Conservation (phyloP, 1,140 invertebrate genomes). For the Pseudomyrmex cubaensis region DNA sequence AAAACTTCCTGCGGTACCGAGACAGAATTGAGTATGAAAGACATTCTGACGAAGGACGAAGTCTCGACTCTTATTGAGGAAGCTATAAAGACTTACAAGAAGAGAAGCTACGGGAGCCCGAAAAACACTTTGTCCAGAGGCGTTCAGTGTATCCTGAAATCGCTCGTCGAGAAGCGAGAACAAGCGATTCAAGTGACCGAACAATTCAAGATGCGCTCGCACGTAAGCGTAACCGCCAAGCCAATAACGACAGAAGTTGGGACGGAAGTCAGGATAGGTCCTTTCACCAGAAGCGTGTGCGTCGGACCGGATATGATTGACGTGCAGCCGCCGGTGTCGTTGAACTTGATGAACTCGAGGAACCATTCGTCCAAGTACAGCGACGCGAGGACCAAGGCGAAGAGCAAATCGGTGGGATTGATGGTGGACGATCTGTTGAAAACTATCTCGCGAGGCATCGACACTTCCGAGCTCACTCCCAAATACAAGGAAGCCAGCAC, state of each 20-base stretch:
- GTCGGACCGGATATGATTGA: conserved; percentile 77
- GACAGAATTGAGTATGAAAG: conserved; percentile 74
- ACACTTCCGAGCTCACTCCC: conserved; percentile 77
- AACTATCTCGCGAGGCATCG: conserved; percentile 75
- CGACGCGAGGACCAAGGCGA: conserved; percentile 75
- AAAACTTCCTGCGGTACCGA: conserved; percentile 67
- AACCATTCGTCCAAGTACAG: conserved; percentile 82
- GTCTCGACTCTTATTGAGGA: conserved; percentile 72
- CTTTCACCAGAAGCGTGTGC: conserved; percentile 76
- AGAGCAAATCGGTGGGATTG: conserved; percentile 75
- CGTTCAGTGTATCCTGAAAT: conserved; percentile 58
- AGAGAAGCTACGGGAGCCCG: conserved; percentile 18
- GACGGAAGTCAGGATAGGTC: conserved; percentile 71
- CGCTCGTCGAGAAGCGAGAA: conserved; percentile 73
- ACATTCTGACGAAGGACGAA: conserved; percentile 75
- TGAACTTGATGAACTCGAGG: conserved; percentile 79
- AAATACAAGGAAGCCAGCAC: conserved; percentile 82
- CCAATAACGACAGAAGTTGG: conserved; percentile 80
- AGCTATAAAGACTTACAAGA: conserved; percentile 73
- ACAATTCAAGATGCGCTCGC: conserved; percentile 76
- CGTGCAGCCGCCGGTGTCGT: conserved; percentile 69
- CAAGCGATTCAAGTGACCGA: conserved; percentile 80
- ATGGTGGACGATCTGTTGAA: conserved; percentile 77
- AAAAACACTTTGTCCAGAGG: conserved; percentile 68
- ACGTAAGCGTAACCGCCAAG: conserved; percentile 82